Evolutionary conservation across 2,113 vertebrate genomes (phyloP).

Genomic region (Anoura caudifer): DNA sequence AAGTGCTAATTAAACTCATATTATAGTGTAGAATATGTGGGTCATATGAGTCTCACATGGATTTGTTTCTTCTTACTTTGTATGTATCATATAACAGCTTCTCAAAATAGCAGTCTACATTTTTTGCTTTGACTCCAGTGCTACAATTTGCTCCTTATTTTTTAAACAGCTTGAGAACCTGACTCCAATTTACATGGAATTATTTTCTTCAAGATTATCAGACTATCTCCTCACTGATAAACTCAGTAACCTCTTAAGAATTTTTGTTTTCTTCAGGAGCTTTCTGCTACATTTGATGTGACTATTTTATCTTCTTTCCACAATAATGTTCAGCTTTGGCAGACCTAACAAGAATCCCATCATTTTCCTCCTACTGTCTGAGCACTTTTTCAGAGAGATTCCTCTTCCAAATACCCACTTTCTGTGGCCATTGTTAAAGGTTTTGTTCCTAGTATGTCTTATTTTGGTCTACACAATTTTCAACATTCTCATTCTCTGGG

Average conservation of each 20-base stretch:
- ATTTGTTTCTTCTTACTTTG: not conserved
- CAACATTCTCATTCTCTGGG: conserved; percentile 20
- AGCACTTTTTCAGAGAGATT: not conserved
- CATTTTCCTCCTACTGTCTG: not conserved
- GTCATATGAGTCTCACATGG: not conserved
- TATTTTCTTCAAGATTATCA: conserved; percentile 5
- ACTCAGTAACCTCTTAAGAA: not conserved
- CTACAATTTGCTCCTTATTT: not conserved
- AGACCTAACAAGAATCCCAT: not conserved
- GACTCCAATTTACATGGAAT: not conserved
- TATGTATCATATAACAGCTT: not conserved
- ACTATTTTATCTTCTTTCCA: not conserved
- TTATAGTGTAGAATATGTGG: not conserved
- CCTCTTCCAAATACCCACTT: not conserved
- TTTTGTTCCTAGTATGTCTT: not conserved
- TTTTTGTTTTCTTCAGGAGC: not conserved
- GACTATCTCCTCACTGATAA: not conserved
- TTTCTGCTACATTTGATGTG: not conserved
- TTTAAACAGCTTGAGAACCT: not conserved
- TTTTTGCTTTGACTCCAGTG: not conserved
- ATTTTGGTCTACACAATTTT: not conserved
- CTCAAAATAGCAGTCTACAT: not conserved
- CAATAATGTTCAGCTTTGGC: not conserved
- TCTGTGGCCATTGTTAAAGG: not conserved
- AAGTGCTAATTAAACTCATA: not conserved